Base-by-base conservation (phyloP, 2,888 invertebrate species). In the Lingula anatina region DNA sequence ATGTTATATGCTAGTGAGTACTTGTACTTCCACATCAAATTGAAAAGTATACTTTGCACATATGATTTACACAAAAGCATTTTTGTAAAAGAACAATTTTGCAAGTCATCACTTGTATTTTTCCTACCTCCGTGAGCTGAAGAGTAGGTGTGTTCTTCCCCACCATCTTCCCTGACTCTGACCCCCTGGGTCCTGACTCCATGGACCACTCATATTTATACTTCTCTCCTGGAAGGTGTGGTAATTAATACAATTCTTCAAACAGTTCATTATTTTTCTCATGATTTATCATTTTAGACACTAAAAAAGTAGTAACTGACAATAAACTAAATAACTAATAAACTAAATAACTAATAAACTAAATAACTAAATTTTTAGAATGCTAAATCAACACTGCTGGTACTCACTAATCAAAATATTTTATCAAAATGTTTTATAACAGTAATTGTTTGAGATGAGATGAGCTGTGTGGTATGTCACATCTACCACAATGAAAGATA, bases 171-270 rank as follows among this genome's bases (percentile, higher is more conserved):
- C 48, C 87, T 86, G 51, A 86, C 86, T 83, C 84, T 20, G 86
- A 87, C n/a, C 70, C 71, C 21, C 86, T 86, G 0, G 92, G 92
- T 69, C 90, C 88, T 50, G 87, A 86, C 51, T 92, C 82, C 27
- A 93, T 80, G 20, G 86, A 88, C 94, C 94, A 95, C 25, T 87
- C 86, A 76, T 90, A 94, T 66, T 86, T 88, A 72, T 90, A 94
- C 69, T 86, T 86, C 50, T 65, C 66, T 5, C 49, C 64, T 64
- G 42, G n/a, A 54, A 54, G 38, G 24, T 31, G n/a, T 31, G 9
- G 35, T 31, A 31, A 12, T 9, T 31, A 31, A 31, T 12, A 12
- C 9, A 12, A 31, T 12, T 31, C 35, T 12, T 12, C 9, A 31
- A 31, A 31, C n/a, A n/a, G 35, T 15, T 31, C 35, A 31, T 12